Evolutionary conservation across 2,888 invertebrate genomes (phyloP), one percentile per base, ranked within the genome.

Genomic region (Germaria angustata): DNA sequence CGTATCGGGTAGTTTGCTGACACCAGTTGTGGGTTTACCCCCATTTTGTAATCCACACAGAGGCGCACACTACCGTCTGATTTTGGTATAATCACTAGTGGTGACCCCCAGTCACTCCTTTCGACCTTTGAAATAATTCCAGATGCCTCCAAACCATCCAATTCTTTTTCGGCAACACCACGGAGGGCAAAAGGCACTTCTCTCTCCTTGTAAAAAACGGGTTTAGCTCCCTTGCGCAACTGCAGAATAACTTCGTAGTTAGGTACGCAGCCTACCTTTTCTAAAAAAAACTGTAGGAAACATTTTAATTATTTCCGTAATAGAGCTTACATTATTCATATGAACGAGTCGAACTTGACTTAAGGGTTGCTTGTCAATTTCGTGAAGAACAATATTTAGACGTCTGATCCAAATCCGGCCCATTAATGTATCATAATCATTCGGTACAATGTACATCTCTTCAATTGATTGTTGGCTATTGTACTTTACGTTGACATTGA

Each of bases 91-190:
- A 80, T 41, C 0, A 80, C 73, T 0, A 80, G 61, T 1, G 76
- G 77, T 32, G 73, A 72, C n/a, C 46, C 72, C 51, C 72, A 72
- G 11, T 79, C 65, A 32, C 79, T 80, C 17, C 53, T 59, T 51
- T 72, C 49, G 51, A n/a, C n/a, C 66, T 66, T 80, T n/a, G 59
- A 61, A 34, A 80, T 80, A 15, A 80, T 80, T 2, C 53, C 73
- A 20, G 39, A 15, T 20, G 20, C 13, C 65, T 72, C 72, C 17
- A 79, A 63, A 1, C 39, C 5, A 15, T 66, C 15, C 4, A 73
- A 2, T 4, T 81, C 69, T 17, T 73, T 81, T 24, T 69, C 77
- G 1, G 44, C 61, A 17, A n/a, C 9, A 8, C 41, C 61, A 24
- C 63, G 61, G 0, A 80, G 65, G 46, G 51, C 0, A 80, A 55